A percentile compares a stretch with the other conserved stretches of the same genome.
Evolutionary conservation across 2,888 invertebrate species (phyloP).

Genomic region (Aromia moschata): DNA sequence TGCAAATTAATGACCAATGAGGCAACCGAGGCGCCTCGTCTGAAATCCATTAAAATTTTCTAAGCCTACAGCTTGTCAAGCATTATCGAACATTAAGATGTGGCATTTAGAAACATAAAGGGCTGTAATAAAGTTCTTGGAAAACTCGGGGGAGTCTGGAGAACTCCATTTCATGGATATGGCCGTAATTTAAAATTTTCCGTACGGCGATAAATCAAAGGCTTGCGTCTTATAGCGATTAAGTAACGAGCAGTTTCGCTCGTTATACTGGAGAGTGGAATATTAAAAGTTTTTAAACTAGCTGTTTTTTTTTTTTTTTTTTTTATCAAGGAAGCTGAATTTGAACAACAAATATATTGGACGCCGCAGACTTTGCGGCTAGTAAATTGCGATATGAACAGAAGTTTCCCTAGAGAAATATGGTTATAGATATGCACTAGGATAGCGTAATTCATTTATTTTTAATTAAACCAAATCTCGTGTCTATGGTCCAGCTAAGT

Average conservation of each 20-base stretch:
- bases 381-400: too few species aligned
- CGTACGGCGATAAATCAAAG: slow-evolving; percentile 10
- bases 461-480: too few species aligned
- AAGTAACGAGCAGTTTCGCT: slow-evolving; percentile 11
- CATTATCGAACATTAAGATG: background rate
- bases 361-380: too few species aligned
- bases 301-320: too few species aligned
- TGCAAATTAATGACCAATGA: background rate
- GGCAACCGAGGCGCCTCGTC: background rate
- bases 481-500: too few species aligned
- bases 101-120: background rate
- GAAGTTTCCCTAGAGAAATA: too few species aligned
- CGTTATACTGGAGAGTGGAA: background rate
- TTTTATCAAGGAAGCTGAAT: too few species aligned
- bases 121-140: background rate
- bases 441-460: too few species aligned
- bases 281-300: slow-evolving; percentile 7
- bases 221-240: slow-evolving; percentile 13
- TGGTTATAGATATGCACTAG: too few species aligned
- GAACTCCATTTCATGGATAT: slow-evolving; percentile 1
- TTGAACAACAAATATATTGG: too few species aligned
- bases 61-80: background rate
- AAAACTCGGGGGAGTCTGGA: background rate
- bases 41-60: background rate
- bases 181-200: slow-evolving; percentile 18